phyloP scores from a whole-genome alignment of 2,113 vertebrate species.

The Carassius gibelio region DNA sequence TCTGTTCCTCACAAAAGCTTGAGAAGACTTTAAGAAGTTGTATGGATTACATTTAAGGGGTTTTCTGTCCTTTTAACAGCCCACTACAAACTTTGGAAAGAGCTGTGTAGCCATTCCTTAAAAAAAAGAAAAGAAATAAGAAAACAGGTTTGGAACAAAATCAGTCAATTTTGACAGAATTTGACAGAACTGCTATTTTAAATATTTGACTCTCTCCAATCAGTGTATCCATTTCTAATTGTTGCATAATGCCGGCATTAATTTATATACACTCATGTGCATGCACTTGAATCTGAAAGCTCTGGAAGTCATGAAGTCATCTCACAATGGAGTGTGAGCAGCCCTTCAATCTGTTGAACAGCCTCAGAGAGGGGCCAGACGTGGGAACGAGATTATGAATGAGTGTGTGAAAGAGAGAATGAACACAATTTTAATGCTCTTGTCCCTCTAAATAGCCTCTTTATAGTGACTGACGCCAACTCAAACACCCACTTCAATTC shows the following conservation, averaged over 20 bases:
- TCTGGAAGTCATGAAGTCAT: conserved; percentile 61
- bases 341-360: conserved; percentile 66
- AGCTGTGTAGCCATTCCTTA: neutral
- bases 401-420: conserved; percentile 72
- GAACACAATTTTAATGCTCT: conserved; percentile 75
- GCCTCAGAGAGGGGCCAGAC: conserved; percentile 70
- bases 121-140: neutral
- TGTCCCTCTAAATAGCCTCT: conserved; percentile 77
- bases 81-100: neutral
- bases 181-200: neutral
- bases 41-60: neutral
- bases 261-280: neutral
- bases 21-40: neutral
- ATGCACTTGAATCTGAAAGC: conserved; percentile 32
- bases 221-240: neutral
- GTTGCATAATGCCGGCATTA: neutral
- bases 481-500: conserved; percentile 63
- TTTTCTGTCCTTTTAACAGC: neutral
- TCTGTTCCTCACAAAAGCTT: neutral
- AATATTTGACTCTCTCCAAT: neutral
- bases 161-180: neutral
- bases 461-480: conserved; percentile 53
- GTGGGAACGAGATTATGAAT: conserved; percentile 69
- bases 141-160: neutral
- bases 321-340: conserved; percentile 51